A percentile compares a stretch with the other conserved stretches of the same genome.
Evolutionary conservation across 2,113 vertebrate genomes (phyloP).

Genomic region (Notiomystis cincta): DNA sequence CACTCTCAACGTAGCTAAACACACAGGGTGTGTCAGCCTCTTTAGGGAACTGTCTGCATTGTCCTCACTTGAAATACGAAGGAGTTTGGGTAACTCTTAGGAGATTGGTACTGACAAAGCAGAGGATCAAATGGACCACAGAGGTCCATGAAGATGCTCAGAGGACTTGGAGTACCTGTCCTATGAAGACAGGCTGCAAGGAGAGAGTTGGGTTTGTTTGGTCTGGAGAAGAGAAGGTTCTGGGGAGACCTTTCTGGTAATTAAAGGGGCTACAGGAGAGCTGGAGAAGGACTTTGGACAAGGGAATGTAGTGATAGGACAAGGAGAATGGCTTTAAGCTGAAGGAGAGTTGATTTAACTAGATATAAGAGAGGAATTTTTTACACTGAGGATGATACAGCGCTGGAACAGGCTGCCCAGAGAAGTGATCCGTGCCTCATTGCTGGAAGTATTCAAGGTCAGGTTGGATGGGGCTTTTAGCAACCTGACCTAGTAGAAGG

Average conservation of each 20-base stretch:
- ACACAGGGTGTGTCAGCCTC: not conserved
- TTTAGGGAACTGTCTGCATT: not conserved
- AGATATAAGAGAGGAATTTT: not conserved
- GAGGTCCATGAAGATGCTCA: not conserved
- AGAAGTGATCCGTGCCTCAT: not conserved
- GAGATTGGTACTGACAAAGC: not conserved
- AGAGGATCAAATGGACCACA: accelerated
- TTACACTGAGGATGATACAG: not conserved
- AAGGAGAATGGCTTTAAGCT: not conserved
- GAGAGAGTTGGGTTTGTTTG: not conserved
- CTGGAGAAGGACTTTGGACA: not conserved
- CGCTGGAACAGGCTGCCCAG: not conserved
- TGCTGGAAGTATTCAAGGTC: not conserved
- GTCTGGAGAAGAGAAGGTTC: not conserved
- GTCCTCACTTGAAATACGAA: not conserved
- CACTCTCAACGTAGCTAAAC: not conserved
- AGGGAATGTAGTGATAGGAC: not conserved
- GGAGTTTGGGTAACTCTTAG: not conserved
- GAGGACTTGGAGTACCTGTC: not conserved
- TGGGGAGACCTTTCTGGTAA: not conserved
- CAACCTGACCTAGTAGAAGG: not conserved
- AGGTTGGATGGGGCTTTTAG: not conserved
- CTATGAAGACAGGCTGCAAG: not conserved
- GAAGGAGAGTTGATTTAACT: not conserved
- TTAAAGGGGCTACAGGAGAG: not conserved